Evolutionary conservation across 2,797 vertebrate genomes (phyloP), one percentile per base, ranked within the genome.

Genomic region (Notoglanidium macrostoma): DNA sequence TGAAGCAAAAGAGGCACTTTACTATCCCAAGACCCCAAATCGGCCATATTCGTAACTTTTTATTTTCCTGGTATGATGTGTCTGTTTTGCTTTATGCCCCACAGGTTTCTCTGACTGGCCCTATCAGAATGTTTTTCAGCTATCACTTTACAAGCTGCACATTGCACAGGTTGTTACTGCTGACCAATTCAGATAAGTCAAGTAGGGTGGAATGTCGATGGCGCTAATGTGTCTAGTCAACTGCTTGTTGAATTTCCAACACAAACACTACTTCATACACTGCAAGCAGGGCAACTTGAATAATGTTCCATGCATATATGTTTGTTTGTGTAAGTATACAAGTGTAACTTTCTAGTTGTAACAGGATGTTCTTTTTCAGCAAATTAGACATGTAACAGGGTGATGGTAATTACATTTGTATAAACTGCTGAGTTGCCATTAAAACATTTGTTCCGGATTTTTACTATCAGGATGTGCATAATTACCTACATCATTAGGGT

Each of bases 111-210:
- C 85, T 84, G 26, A 59, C 78, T 84, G 54, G 23, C 57, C 40
- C 87, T 83, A 76, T 86, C 80, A 67, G 72, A 85, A 87, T 70
- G 54, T 51, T 72, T 86, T 86, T 81, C 74, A 70, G 44, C 81
- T 51, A 85, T 67, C 74, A 29, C 67, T 74, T 49, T 40, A 73
- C 73, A 54, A 80, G 63, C 73, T 67, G 84, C 49, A 79, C 74
- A 73, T 49, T 29, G 72, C 81, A 86, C 49, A 51, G 11, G 63
- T 87, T 74, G 74, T 32, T 82, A 77, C 35, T 86, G 74, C 87
- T 46, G 85, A 87, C 51, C 76, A 86, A 83, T 79, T 78, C 76
- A 76, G 94, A 94, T 94, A 93, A 91, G 91, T 90, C 68, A 93
- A 94, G 93, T 90, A 61, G 86, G 73, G 78, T 29, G 88, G 90